Evolutionary conservation across 2,797 vertebrate species (phyloP).

Genomic region (Myoxocephalus aenaeus): DNA sequence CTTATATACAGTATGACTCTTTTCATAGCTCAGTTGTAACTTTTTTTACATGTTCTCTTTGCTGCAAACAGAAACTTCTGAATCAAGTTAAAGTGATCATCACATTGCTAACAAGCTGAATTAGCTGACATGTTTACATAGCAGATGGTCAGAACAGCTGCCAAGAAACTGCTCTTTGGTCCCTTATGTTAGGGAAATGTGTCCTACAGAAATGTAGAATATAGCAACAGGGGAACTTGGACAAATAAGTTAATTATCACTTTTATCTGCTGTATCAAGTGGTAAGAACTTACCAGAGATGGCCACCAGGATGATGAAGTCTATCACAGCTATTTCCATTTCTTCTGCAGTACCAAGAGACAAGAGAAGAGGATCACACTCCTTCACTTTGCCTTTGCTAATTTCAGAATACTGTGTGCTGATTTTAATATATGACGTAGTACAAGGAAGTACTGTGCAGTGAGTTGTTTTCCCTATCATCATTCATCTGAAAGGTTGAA

Average conservation of each 20-base stretch:
- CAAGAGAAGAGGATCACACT: neutral
- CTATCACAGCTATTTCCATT: conserved; percentile 19
- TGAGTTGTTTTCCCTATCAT: neutral
- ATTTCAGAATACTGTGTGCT: neutral
- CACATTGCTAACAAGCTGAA: neutral
- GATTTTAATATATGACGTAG: neutral
- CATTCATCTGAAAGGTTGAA: neutral
- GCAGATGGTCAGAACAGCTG: neutral
- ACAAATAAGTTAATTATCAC: neutral
- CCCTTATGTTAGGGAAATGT: too few species aligned
- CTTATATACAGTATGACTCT: neutral
- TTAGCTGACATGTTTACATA: neutral
- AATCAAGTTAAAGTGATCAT: neutral
- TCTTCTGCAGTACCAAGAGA: neutral
- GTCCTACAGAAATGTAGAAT: neutral
- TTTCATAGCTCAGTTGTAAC: neutral
- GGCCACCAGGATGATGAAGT: conserved; percentile 18
- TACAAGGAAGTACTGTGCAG: neutral
- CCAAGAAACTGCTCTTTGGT: too few species aligned
- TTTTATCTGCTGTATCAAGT: neutral
- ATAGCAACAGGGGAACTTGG: neutral
- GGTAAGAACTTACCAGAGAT: conserved; percentile 28
- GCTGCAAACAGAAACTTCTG: neutral
- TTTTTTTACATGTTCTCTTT: neutral
- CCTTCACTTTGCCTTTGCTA: neutral